Evolutionary conservation across 2,797 vertebrate genomes (phyloP).

Genomic region (Fratercula arctica): DNA sequence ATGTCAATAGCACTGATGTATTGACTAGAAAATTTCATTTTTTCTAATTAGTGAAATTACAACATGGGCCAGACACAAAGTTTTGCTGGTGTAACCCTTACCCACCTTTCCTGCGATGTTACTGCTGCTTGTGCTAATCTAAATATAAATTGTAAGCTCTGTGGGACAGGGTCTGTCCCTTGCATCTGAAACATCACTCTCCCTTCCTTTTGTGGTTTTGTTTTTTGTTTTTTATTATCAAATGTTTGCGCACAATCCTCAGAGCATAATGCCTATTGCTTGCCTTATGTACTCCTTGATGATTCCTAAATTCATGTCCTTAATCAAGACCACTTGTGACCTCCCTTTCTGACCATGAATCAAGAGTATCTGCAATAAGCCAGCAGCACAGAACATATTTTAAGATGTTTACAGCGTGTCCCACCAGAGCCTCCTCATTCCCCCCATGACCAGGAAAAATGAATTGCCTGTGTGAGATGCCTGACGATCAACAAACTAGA

Average conservation of each 20-base stretch:
- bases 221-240: neutral
- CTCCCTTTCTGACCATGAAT: neutral
- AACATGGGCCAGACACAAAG: neutral
- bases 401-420: neutral
- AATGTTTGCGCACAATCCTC: accelerated
- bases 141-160: constrained; percentile 18
- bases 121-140: constrained; percentile 25
- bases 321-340: neutral
- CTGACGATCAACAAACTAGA: neutral
- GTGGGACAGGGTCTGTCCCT: neutral
- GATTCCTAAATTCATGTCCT: neutral
- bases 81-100: constrained; percentile 30
- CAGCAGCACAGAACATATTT: neutral
- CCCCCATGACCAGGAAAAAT: neutral
- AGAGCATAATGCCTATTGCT: neutral
- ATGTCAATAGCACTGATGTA: neutral
- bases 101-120: neutral
- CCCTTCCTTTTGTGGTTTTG: neutral
- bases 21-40: neutral
- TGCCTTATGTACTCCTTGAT: neutral
- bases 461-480: neutral
- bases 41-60: constrained; percentile 10
- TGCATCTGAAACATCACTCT: neutral
- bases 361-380: constrained; percentile 3
- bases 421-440: neutral